phyloP scores from a whole-genome alignment of 1,140 invertebrate genomes.

The Oncopodura yosiiana region DNA sequence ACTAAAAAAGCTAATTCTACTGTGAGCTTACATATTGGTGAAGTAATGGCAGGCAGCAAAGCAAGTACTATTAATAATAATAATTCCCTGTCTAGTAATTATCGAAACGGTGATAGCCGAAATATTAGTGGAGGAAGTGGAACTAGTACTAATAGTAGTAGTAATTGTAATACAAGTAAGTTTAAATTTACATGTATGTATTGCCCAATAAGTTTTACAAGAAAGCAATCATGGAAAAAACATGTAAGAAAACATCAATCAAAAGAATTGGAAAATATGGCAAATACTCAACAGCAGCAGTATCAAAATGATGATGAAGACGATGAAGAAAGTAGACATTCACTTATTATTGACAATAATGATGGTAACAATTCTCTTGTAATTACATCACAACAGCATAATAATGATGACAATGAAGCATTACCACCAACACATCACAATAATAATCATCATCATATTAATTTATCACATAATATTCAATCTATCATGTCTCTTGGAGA shows the following conservation, averaged over 20 bases:
- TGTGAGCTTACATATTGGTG: not conserved
- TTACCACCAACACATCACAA: not conserved
- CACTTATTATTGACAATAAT: not conserved
- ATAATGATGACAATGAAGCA: not conserved
- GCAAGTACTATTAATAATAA: not conserved
- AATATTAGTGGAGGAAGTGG: not conserved
- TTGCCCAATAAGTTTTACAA: conserved; percentile 5
- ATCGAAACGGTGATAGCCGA: too few relatives aligned
- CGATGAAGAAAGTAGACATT: not conserved
- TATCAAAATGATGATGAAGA: not conserved
- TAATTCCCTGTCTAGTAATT: not conserved
- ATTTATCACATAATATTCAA: not conserved
- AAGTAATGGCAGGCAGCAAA: not conserved
- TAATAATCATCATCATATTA: not conserved
- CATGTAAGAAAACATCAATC: conserved; percentile 7
- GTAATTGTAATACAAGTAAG: not conserved
- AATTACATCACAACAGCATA: not conserved
- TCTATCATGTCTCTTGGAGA: not conserved
- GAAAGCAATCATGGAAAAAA: conserved; percentile 9
- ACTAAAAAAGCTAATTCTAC: not conserved
- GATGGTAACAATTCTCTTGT: not conserved
- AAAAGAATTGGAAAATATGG: not conserved
- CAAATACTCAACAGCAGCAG: not conserved
- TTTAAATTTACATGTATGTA: conserved; percentile 12
- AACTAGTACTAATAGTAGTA: not conserved